These are phyloP conservation scores for Mimachlamys varia DNA, from an alignment of 2,888 invertebrate species.

Conservation along the genomic window DNA sequence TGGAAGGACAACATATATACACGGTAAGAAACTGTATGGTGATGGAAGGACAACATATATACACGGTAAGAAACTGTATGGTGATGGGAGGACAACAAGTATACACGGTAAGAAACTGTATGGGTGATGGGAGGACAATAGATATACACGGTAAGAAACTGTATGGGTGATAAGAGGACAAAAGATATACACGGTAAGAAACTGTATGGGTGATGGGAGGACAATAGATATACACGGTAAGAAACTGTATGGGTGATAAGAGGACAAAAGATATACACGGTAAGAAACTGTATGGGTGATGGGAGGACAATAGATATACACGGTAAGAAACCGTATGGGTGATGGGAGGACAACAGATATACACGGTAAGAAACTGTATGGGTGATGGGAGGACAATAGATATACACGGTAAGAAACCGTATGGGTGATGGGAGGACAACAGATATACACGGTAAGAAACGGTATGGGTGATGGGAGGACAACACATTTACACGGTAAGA, in stretches of 20 bases:
- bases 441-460: too few relatives aligned
- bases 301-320: slow-evolving; percentile 86
- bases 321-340: slow-evolving; percentile 85
- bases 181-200: slow-evolving; percentile 37
- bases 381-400: slow-evolving; percentile 91
- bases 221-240: slow-evolving; percentile 79
- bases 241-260: slow-evolving; percentile 89
- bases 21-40: slow-evolving; percentile 84
- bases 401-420: not conserved
- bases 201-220: slow-evolving; percentile 91
- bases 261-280: slow-evolving; percentile 84
- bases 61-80: slow-evolving; percentile 79
- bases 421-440: slow-evolving; percentile 93
- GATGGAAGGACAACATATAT: slow-evolving; percentile 88
- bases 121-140: slow-evolving; percentile 93
- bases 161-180: slow-evolving; percentile 93
- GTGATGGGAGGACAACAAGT: slow-evolving; percentile 91
- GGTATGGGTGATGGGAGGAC: too few relatives aligned
- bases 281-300: slow-evolving; percentile 87
- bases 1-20: slow-evolving; percentile 87
- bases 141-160: not conserved
- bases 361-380: slow-evolving; percentile 79
- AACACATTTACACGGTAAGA: not conserved
- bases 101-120: not conserved
- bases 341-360: slow-evolving; percentile 88